Evolutionary conservation across 2,113 vertebrate genomes (phyloP), one percentile per base, ranked within the genome.

Genomic region (Epinephelus cyanopodus): DNA sequence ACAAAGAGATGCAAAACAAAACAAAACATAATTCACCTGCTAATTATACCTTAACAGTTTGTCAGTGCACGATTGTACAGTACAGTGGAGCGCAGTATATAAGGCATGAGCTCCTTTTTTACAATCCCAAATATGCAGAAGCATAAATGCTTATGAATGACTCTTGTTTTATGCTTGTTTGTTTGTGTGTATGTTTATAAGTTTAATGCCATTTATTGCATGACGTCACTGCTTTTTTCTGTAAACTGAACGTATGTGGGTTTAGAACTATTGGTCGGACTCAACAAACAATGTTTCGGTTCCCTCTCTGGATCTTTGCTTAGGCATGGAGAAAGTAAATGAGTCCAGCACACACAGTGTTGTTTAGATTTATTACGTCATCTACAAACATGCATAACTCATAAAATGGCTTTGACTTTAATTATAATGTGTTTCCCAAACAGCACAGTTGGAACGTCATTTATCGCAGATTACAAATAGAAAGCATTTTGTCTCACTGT

Each of bases 381-480:
- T 66, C 14, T 57, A 8, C 45, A 70, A 56, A 15, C 37, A 52
- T 50, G 60, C 76, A 50, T 66, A 77, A 29, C 33, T 74, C 29
- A 25, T 54, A 47, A 57, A 74, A 48, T 29, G 27, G 25, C 7
- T 61, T 29, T 53, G 19, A 48, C 25, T 72, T 42, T 52, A 81
- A 69, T 61, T 72, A 65, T 52, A 53, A 60, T 75, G 75, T 25
- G 23, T 77, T 58, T 50, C 54, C 67, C 25, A 19, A 15, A 23
- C 21, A 15, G 39, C 63, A 27, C 54, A 71, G 47, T 33, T 6
- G 23, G 29, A 77, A 10, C 1, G 3, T 56, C 62, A 50, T 77
- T 73, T 42, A 42, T 3, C 4, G 39, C 29, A 42, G 45, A 69
- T 80, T 70, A 67, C 50, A 47, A 56, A 74, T 19, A 50, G 33